Percentiles rank a stretch among this genome's conserved stretches.
Evolutionary conservation across 2,888 invertebrate species (phyloP).

Genomic region (Nephrotoma flavescens): DNA sequence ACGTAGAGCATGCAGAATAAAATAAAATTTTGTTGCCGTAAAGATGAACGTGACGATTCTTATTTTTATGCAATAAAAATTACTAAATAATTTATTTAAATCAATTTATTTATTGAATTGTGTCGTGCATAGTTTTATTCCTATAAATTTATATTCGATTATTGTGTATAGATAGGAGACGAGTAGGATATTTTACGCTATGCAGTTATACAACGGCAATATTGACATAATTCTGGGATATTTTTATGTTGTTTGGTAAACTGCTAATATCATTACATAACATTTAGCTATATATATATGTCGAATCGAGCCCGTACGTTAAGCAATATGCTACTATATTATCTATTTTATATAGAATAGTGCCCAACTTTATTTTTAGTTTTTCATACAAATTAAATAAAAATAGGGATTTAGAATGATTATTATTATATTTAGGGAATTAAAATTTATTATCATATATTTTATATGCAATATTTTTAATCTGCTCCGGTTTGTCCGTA

Average conservation of each 20-base stretch:
- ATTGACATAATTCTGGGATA: not conserved
- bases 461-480: not conserved
- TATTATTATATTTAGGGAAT: not conserved
- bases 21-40: not conserved
- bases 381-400: not conserved
- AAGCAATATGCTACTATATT: not conserved
- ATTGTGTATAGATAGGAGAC: not conserved
- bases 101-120: not conserved
- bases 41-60: not conserved
- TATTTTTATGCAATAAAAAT: not conserved
- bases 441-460: not conserved
- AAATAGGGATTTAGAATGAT: not conserved
- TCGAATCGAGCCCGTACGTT: not conserved
- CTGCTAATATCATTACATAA: not conserved
- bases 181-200: not conserved
- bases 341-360: not conserved
- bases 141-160: not conserved
- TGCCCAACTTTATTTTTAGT: not conserved
- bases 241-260: not conserved
- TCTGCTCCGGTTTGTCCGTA: not conserved
- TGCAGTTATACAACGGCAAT: not conserved
- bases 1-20: not conserved
- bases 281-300: too few species aligned
- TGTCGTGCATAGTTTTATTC: not conserved
- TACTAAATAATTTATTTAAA: not conserved